phyloP scores from a whole-genome alignment of 2,888 invertebrate genomes.

The Caenorhabditis parvicauda region DNA sequence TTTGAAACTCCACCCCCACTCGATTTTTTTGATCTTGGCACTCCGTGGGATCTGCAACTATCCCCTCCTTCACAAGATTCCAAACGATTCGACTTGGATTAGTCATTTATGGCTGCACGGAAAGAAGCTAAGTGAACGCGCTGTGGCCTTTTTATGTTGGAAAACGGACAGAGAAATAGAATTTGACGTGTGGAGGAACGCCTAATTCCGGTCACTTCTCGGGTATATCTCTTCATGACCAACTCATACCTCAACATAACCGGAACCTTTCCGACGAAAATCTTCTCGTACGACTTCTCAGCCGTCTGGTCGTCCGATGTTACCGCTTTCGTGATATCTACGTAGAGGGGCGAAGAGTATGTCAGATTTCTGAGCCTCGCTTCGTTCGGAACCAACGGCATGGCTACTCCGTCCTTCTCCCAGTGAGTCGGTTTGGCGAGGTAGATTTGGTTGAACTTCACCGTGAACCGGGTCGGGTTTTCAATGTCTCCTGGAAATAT shows the following conservation, averaged over 20 bases:
- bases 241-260: constrained; percentile 78
- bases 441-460: constrained; percentile 99
- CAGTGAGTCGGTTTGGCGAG: constrained; percentile 98
- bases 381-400: constrained; percentile 99
- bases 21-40: too few species aligned
- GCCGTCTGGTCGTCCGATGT: constrained; percentile 79
- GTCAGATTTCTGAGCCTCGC: constrained; percentile 83
- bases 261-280: constrained; percentile 85
- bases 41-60: too few species aligned
- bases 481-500: constrained; percentile 57
- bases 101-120: too few species aligned
- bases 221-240: too few species aligned
- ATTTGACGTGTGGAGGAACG: too few species aligned
- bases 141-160: too few species aligned
- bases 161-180: too few species aligned
- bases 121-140: too few species aligned
- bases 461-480: constrained; percentile 76
- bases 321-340: constrained; percentile 85
- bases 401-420: constrained; percentile 99
- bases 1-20: too few species aligned
- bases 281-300: constrained; percentile 74
- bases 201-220: not conserved
- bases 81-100: too few species aligned
- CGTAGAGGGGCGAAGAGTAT: constrained; percentile 96
- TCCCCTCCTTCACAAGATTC: too few species aligned